Evolutionary conservation across 2,888 invertebrate species (phyloP).

Genomic region (Hyposoter dolosus): DNA sequence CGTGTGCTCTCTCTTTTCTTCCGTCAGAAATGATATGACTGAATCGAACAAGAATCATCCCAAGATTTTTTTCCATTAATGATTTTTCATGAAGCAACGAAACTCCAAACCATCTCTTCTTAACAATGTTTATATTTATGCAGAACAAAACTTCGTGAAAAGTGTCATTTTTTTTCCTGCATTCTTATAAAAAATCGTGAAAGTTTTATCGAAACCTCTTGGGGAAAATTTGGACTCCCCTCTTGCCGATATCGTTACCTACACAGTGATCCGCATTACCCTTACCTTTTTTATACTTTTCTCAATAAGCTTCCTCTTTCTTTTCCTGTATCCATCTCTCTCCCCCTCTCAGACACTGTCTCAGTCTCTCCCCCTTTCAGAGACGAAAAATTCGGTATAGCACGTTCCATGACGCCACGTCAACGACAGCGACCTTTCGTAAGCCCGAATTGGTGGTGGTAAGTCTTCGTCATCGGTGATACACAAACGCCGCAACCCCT

Average conservation of each 20-base stretch:
- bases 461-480: constrained; percentile 35
- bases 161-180: not conserved
- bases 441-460: constrained; percentile 38
- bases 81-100: not conserved
- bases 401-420: constrained; percentile 27
- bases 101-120: not conserved
- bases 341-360: not conserved
- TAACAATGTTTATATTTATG: not conserved
- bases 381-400: constrained; percentile 24
- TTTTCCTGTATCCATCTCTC: not conserved
- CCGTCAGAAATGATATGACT: not conserved
- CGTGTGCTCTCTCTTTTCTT: not conserved
- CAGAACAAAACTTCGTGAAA: not conserved
- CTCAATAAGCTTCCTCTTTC: not conserved
- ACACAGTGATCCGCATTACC: not conserved
- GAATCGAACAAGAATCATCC: constrained; percentile 7
- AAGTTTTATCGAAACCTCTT: constrained; percentile 2
- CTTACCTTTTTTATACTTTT: not conserved
- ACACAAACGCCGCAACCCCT: not conserved
- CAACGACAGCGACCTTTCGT: constrained; percentile 6
- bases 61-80: not conserved
- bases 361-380: not conserved
- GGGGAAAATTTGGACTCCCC: not conserved
- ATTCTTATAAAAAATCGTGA: not conserved
- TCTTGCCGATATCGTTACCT: not conserved